These are phyloP conservation scores for Nipponia nippon DNA, from an alignment of 2,113 vertebrate genomes.

Conservation along the genomic window DNA sequence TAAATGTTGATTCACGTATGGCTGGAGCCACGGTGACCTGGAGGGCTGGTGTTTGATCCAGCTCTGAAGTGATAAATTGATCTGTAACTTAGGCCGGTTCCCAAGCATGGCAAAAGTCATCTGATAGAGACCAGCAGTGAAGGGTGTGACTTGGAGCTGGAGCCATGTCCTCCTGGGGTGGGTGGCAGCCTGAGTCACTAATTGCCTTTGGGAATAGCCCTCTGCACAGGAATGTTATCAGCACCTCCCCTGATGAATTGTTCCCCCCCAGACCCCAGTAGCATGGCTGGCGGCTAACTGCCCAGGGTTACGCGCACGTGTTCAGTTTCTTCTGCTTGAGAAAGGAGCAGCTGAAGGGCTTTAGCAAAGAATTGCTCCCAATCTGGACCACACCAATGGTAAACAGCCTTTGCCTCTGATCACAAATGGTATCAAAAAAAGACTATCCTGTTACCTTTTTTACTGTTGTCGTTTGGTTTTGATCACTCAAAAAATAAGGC, in stretches of 20 bases:
- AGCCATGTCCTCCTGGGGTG: not conserved
- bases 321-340: not conserved
- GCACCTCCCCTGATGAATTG: not conserved
- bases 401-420: not conserved
- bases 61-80: not conserved
- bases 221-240: not conserved
- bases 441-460: not conserved
- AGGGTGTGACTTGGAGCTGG: not conserved
- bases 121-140: not conserved
- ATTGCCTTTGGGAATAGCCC: not conserved
- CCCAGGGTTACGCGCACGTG: fast-evolving
- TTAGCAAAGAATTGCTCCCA: not conserved
- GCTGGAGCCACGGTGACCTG: not conserved
- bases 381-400: not conserved
- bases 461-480: not conserved
- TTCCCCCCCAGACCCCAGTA: not conserved
- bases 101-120: not conserved
- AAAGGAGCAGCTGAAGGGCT: not conserved
- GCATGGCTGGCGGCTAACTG: not conserved
- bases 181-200: not conserved
- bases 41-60: not conserved
- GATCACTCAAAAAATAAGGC: not conserved
- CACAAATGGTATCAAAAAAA: not conserved
- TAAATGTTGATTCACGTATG: slow-evolving; percentile 19
- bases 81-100: not conserved